These are phyloP conservation scores for Panzeria rudis DNA, from an alignment of 2,888 invertebrate genomes.

Conservation along the genomic window DNA sequence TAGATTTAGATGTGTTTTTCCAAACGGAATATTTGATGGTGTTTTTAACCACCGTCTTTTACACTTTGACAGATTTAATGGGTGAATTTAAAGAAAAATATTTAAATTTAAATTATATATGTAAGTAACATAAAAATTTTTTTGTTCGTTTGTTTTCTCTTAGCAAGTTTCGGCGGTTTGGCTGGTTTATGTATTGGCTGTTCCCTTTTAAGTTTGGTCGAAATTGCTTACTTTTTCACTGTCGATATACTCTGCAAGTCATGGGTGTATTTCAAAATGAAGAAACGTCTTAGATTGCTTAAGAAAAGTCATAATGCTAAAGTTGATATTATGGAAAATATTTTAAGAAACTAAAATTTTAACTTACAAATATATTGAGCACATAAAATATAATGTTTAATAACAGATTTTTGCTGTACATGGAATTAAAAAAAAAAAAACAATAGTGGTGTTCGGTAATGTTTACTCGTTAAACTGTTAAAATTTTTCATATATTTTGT, in stretches of 20 bases:
- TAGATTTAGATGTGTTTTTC: constrained; percentile 82
- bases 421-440: too few species aligned
- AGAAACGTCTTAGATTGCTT: background rate
- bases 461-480: too few species aligned
- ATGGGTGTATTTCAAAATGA: background rate
- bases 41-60: constrained; percentile 83
- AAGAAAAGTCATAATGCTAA: constrained; percentile 6
- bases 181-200: constrained; percentile 84
- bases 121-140: background rate
- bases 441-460: too few species aligned
- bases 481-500: too few species aligned
- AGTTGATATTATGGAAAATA: constrained; percentile 25
- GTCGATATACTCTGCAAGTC: constrained; percentile 77
- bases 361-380: background rate
- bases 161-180: constrained; percentile 84
- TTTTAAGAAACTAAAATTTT: constrained; percentile 6
- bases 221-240: constrained; percentile 82
- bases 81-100: constrained; percentile 77
- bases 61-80: constrained; percentile 83
- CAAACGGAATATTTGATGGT: constrained; percentile 79
- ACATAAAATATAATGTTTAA: too few species aligned
- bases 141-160: too few species aligned
- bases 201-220: constrained; percentile 84
- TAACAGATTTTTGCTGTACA: too few species aligned
- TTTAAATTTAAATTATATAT: background rate